These are phyloP conservation scores for Stegophylla sp. DNA, from an alignment of 2,888 invertebrate species.

Conservation along the genomic window DNA sequence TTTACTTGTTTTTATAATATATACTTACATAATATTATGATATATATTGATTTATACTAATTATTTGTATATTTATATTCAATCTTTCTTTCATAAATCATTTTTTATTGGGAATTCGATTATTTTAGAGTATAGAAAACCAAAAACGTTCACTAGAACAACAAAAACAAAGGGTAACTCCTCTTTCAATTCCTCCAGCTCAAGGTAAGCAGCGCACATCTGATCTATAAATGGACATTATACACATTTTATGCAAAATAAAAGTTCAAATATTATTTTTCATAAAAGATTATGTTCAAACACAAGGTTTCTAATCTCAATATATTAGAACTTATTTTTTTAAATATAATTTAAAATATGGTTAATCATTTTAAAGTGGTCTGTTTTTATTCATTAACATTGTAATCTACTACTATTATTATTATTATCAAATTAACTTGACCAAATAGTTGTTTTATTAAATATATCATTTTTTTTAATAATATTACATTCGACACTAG, in stretches of 20 bases:
- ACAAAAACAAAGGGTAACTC: constrained; percentile 58
- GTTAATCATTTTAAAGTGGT: neutral
- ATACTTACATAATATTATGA: no score
- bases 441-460: neutral
- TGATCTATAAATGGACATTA: constrained; percentile 49
- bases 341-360: neutral
- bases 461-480: neutral
- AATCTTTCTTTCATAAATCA: constrained; percentile 55
- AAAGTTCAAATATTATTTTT: constrained; percentile 37
- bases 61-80: constrained; percentile 48
- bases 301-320: constrained; percentile 50
- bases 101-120: constrained; percentile 58
- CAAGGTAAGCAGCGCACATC: constrained; percentile 59
- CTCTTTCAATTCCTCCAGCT: constrained; percentile 57
- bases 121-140: constrained; percentile 59
- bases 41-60: constrained; percentile 37
- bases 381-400: neutral
- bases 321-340: neutral
- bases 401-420: neutral
- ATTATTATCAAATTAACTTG: neutral
- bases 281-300: constrained; percentile 53
- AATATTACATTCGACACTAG: neutral
- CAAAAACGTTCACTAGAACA: constrained; percentile 59
- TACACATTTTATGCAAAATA: constrained; percentile 47
- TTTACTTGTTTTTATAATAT: constrained; percentile 14